Evolutionary conservation across 2,888 invertebrate species (phyloP), one percentile per base, ranked within the genome.

Genomic region (Hipparchia semele): DNA sequence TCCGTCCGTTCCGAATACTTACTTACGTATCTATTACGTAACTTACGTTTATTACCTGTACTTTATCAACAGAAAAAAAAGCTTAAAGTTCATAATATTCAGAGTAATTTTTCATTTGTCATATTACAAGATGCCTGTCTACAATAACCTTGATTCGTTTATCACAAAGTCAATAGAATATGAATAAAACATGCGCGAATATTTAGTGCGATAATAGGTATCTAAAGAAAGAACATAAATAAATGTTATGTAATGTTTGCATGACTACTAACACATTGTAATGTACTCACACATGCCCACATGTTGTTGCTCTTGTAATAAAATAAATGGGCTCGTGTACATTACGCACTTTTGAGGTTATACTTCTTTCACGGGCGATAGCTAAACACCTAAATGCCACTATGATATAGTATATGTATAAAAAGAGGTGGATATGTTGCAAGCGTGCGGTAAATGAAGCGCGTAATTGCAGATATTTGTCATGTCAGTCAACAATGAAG

Each of bases 181-280:
- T 56, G 54, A 70, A 73, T 66, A 66, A 70, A 61, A 58, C 61
- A 51, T 66, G 33, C 49, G 70, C 65, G 45, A 61, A 73, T n/a
- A 66, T 70, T 49, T 51, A 54, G 70, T 60, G 60, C 66, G 8
- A 65, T 60, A 62, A 54, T 61, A 2, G 39, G 39, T 39, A 70
- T 6, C 39, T 23, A 72, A 68, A 56, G 59, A 61, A 54, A 10
- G 70, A 59, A 58, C 56, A 39, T n/a, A 69, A 2, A 9, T 66
- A 68, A 39, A 62, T 72, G 71, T 76, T 72, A 73, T 60, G 73
- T 73, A 70, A 73, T 74, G 76, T 76, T 46, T 49, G 78, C 79
- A 77, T 77, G 78, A 71, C 56, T 75, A 75, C 67, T 77, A 73
- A 76, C 73, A 56, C 56, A 23, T 46, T 61, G 67, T 73, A 68